Evolutionary conservation across 1,140 invertebrate species (phyloP).

Genomic region (Cecropterus lyciades): DNA sequence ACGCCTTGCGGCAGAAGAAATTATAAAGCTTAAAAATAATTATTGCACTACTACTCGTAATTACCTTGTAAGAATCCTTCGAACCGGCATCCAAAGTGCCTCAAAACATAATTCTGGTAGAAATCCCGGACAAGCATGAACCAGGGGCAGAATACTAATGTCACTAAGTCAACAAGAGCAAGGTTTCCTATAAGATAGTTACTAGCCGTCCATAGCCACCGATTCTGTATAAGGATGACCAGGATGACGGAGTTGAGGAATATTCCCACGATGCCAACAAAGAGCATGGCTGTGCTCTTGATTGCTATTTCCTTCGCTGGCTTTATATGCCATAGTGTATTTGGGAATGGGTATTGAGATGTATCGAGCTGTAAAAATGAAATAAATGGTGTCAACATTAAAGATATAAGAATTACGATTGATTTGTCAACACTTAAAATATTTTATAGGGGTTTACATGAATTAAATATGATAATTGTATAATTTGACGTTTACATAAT

Average conservation of each 20-base stretch:
- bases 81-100: conserved; percentile 87
- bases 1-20: no score
- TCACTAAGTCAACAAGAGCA: conserved; percentile 90
- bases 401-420: no score
- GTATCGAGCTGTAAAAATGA: conserved; percentile 68
- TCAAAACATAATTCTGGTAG: conserved; percentile 91
- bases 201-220: conserved; percentile 89
- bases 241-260: conserved; percentile 90
- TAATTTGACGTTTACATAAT: no score
- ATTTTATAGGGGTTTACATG: no score
- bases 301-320: conserved; percentile 85
- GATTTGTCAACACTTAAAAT: no score
- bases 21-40: no score
- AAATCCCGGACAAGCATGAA: conserved; percentile 89
- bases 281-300: conserved; percentile 86
- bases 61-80: conserved; percentile 89
- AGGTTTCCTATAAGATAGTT: conserved; percentile 93
- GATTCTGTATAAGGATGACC: conserved; percentile 87
- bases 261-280: conserved; percentile 88
- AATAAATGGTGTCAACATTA: not conserved
- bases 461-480: no score
- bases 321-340: conserved; percentile 86
- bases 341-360: conserved; percentile 82
- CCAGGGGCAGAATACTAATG: conserved; percentile 90
- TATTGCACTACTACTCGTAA: no score